Conservation (phyloP, 2,888 invertebrate species). For the Neuroscelio doddi region DNA sequence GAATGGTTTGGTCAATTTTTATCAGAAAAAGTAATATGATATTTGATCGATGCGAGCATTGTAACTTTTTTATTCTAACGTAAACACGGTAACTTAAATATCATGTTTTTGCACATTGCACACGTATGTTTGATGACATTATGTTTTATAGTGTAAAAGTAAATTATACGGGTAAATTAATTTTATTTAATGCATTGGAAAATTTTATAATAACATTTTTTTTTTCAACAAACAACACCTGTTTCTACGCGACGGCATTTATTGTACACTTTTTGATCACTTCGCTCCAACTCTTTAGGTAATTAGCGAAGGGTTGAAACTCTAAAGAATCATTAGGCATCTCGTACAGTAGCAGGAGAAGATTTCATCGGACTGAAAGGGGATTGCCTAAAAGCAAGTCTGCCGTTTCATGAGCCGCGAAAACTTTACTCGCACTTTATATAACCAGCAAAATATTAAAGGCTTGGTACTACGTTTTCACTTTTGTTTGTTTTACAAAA, state of each 20-base stretch:
- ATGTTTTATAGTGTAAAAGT: no score
- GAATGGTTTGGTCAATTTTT: background rate
- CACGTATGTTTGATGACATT: no score
- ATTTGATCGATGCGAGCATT: no score
- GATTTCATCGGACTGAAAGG: conserved; percentile 50
- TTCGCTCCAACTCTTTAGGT: conserved; percentile 52
- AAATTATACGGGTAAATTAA: no score
- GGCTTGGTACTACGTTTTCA: conserved; percentile 31
- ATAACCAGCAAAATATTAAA: conserved; percentile 47
- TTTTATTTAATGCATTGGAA: no score
- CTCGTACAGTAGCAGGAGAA: conserved; percentile 32
- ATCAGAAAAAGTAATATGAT: no score
- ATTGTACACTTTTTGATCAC: conserved; percentile 56
- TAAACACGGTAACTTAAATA: no score
- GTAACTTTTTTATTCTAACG: no score
- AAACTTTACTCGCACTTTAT: conserved; percentile 54
- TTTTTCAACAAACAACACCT: conserved; percentile 4
- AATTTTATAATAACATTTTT: no score
- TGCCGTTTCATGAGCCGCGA: conserved; percentile 50
- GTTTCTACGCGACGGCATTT: background rate
- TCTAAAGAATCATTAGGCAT: conserved; percentile 62
- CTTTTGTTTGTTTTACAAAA: no score
- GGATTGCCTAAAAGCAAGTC: conserved; percentile 41
- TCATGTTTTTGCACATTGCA: no score
- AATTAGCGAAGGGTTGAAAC: conserved; percentile 61